A percentile compares a stretch with the other conserved stretches of the same genome.
Conservation (phyloP, 2,888 invertebrate genomes). For the Mantis religiosa region DNA sequence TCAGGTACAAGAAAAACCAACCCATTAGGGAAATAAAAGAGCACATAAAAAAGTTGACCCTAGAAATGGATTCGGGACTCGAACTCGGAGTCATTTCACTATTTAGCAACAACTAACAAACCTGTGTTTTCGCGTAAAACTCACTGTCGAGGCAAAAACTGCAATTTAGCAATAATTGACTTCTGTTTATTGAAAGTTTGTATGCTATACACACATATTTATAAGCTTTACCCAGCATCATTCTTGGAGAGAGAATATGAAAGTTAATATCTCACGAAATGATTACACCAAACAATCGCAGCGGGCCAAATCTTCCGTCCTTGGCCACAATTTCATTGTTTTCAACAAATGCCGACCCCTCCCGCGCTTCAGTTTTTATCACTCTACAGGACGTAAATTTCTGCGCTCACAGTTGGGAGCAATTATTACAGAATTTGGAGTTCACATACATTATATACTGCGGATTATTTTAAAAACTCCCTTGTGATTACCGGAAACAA, state of each 20-base stretch:
- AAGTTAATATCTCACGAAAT: not conserved
- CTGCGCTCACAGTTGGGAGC: not conserved
- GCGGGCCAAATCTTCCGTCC: not conserved
- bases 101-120: too few relatives aligned
- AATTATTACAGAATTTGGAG: not conserved
- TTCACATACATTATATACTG: not conserved
- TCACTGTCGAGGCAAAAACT: too few relatives aligned
- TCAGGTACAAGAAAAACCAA: too few relatives aligned
- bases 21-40: too few relatives aligned
- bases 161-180: too few relatives aligned
- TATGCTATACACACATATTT: too few relatives aligned
- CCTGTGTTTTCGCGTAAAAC: too few relatives aligned
- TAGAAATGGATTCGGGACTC: too few relatives aligned
- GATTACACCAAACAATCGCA: not conserved
- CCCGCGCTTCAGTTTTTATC: not conserved
- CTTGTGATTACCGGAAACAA: not conserved
- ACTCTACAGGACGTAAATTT: not conserved
- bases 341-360: not conserved
- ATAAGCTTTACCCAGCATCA: too few relatives aligned
- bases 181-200: too few relatives aligned
- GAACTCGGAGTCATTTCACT: too few relatives aligned
- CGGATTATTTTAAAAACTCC: conserved; percentile 10
- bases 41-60: too few relatives aligned
- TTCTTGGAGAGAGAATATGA: not conserved
- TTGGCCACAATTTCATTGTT: not conserved